Percentiles rank a stretch among this genome's conserved stretches.
phyloP scores from a whole-genome alignment of 2,888 invertebrate species.

The Leucozona laternaria region DNA sequence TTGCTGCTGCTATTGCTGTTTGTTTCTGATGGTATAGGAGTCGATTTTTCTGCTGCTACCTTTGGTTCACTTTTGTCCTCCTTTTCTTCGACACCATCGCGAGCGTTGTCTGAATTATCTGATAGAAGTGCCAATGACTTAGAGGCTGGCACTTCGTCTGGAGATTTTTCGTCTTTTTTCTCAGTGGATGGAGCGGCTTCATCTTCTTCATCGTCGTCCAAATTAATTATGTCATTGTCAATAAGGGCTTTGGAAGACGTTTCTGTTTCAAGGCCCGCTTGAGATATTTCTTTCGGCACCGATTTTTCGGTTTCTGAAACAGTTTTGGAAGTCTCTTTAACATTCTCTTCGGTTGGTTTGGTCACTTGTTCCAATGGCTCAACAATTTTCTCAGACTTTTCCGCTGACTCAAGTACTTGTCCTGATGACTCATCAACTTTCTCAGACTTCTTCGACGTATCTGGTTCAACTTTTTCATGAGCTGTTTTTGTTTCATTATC shows the following conservation, averaged over 20 bases:
- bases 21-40: conserved; percentile 76
- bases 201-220: conserved; percentile 78
- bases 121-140: conserved; percentile 59
- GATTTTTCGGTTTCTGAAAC: not conserved
- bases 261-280: not conserved
- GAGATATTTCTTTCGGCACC: not conserved
- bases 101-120: conserved; percentile 82
- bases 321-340: not conserved
- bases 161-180: conserved; percentile 20
- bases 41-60: conserved; percentile 39
- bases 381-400: not conserved
- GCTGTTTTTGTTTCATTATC: not conserved
- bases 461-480: not conserved
- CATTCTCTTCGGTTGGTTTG: not conserved
- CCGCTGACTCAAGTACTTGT: not conserved
- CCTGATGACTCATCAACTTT: not conserved
- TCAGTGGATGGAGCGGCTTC: not conserved
- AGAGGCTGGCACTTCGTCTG: conserved; percentile 8
- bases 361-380: not conserved
- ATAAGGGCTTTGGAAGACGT: not conserved
- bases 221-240: conserved; percentile 78
- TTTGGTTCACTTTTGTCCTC: conserved; percentile 26
- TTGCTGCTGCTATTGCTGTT: conserved; percentile 80
- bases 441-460: conserved; percentile 6
- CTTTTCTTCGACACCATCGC: conserved; percentile 79